A percentile compares a stretch with the other conserved stretches of the same genome.
phyloP scores from a whole-genome alignment of 2,888 invertebrate genomes.

The Mesorhabditis spiculigera region DNA sequence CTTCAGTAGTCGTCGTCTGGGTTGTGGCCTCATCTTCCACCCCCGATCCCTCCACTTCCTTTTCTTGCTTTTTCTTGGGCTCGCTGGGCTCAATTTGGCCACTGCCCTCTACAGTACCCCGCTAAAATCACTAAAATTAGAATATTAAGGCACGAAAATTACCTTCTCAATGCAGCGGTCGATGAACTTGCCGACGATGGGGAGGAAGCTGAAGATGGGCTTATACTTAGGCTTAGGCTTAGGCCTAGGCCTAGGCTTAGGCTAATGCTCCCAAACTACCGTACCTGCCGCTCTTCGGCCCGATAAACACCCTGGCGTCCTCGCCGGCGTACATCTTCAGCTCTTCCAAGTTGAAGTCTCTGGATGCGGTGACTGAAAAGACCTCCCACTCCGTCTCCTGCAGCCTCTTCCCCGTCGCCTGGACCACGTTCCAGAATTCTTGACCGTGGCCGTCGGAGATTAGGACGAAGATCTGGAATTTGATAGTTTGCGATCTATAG shows the following conservation, averaged over 20 bases:
- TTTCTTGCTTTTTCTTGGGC: too few relatives aligned
- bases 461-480: constrained; percentile 31
- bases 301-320: constrained; percentile 33
- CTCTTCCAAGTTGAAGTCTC: constrained; percentile 36
- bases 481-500: background rate
- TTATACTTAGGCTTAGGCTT: background rate
- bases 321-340: constrained; percentile 39
- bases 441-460: constrained; percentile 50
- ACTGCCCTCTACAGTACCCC: background rate
- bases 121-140: background rate
- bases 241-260: too few relatives aligned
- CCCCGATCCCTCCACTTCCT: constrained; percentile 1
- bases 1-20: constrained; percentile 3
- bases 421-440: constrained; percentile 36
- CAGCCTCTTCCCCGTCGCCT: constrained; percentile 25
- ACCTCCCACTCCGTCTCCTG: constrained; percentile 16
- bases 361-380: constrained; percentile 38
- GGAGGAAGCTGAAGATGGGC: constrained; percentile 14
- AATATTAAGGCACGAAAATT: background rate
- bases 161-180: constrained; percentile 8
- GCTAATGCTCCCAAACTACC: background rate
- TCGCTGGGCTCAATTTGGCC: background rate
- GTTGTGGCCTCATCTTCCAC: background rate
- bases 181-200: constrained; percentile 10
- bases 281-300: constrained; percentile 18